Evolutionary conservation across 2,113 vertebrate species (phyloP), one percentile per base, ranked within the genome.

Genomic region (Ranitomeya imitator): DNA sequence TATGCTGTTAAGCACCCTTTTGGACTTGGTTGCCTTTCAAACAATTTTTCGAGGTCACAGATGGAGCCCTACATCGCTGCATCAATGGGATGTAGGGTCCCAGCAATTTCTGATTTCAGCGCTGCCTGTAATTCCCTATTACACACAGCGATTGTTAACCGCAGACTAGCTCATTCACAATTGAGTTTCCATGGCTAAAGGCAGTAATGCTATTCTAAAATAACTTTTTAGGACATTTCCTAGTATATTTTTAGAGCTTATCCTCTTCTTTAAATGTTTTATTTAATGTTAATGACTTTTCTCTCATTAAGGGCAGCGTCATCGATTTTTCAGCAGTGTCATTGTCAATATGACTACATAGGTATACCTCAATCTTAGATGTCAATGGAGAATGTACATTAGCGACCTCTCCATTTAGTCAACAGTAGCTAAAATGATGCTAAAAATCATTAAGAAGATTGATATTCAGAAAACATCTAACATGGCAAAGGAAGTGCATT

Each of bases 311-410:
- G 79, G 79, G 57, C 16, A 81, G 55, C 37, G 8, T 21, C 79
- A 81, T 11, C 37, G 23, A 61, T 61, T 81, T 81, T 81, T 60
- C 79, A 61, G 23, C 55, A 37, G 78, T 80, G 54, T 57, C 55
- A 80, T 15, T 80, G n/a, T 59, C 15, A 57, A 59, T 26, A 18
- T 16, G 4, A 10, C 60, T 16, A 10, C 45, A 51, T 31, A n/a
- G 51, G n/a, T 54, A 54, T 78, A 4, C 51, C 1, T 78, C 19
- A 79, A 79, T 26, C 6, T n/a, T 55, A 31, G 18, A 15, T 45
- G 31, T 55, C 71, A 18, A 15, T 45, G 31, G 15, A 73, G 21
- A 23, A 14, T 26, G 23, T 23, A 26, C 65, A n/a, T 26, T 69
- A 26, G 10, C 14, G 65, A 69, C 26, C 10, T 69, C 11, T 10